A percentile compares a stretch with the other conserved stretches of the same genome.
phyloP scores from a whole-genome alignment of 2,113 vertebrate species.

The Apteryx owenii region DNA sequence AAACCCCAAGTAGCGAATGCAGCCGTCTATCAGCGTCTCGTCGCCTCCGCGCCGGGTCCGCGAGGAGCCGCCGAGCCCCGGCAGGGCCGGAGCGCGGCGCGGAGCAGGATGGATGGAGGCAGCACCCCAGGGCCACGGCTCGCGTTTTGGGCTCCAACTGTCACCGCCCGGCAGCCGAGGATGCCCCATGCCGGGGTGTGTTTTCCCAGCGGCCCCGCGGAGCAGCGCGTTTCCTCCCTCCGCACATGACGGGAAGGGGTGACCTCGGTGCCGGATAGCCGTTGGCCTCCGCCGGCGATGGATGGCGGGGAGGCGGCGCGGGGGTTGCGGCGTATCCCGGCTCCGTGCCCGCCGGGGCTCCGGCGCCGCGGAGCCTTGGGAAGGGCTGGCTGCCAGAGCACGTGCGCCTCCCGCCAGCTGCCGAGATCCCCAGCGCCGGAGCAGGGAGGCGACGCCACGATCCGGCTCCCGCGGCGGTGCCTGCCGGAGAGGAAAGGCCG shows the following conservation, averaged over 20 bases:
- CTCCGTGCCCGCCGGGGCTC: neutral
- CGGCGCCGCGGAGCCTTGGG: neutral
- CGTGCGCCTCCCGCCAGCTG: slow-evolving; percentile 1
- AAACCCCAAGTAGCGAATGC: slow-evolving; percentile 12
- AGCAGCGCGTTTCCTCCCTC: neutral
- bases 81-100: too few species aligned
- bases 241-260: neutral
- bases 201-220: neutral
- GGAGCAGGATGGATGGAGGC: rapidly evolving
- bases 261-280: rapidly evolving
- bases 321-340: neutral
- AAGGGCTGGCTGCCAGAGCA: neutral
- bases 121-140: too few species aligned
- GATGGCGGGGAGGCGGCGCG: too few species aligned
- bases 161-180: too few species aligned
- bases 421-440: neutral
- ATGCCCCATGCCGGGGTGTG: neutral
- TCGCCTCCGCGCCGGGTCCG: neutral
- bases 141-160: rapidly evolving
- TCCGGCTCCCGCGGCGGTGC: neutral
- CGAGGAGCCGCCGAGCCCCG: too few species aligned
- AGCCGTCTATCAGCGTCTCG: too few species aligned
- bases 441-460: neutral
- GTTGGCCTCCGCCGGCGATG: rapidly evolving
- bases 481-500: neutral